Percentiles rank a stretch among this genome's conserved stretches.
These are phyloP conservation scores for Pteria penguin DNA, from an alignment of 2,888 invertebrate species.

Conservation along the genomic window DNA sequence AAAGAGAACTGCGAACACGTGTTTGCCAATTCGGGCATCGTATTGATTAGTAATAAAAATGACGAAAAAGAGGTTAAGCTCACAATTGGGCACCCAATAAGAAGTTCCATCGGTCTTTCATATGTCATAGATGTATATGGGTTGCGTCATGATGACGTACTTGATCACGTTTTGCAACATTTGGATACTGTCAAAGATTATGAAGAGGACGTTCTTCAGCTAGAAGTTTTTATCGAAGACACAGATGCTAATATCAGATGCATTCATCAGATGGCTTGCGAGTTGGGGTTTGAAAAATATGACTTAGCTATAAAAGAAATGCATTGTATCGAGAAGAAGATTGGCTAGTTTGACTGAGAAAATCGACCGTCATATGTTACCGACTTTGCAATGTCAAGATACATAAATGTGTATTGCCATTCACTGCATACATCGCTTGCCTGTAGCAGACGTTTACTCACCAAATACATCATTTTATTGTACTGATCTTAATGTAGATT, in stretches of 20 bases:
- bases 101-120: neutral
- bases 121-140: neutral
- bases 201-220: neutral
- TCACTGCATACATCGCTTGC: too few species aligned
- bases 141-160: neutral
- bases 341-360: too few species aligned
- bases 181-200: neutral
- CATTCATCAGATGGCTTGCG: neutral
- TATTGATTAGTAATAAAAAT: neutral
- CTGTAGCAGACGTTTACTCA: too few species aligned
- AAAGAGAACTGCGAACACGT: neutral
- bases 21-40: neutral
- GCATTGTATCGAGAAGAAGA: neutral
- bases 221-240: neutral
- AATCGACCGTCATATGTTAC: too few species aligned
- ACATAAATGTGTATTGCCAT: too few species aligned
- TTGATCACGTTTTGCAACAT: neutral
- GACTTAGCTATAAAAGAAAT: neutral
- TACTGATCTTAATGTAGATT: too few species aligned
- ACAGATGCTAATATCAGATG: neutral
- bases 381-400: too few species aligned
- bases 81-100: neutral
- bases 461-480: too few species aligned
- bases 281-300: neutral
- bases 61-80: neutral